These are phyloP conservation scores for Palythoa caribaeorum DNA, from an alignment of 92 coral and sea anemone genomes.

Conservation along the genomic window DNA sequence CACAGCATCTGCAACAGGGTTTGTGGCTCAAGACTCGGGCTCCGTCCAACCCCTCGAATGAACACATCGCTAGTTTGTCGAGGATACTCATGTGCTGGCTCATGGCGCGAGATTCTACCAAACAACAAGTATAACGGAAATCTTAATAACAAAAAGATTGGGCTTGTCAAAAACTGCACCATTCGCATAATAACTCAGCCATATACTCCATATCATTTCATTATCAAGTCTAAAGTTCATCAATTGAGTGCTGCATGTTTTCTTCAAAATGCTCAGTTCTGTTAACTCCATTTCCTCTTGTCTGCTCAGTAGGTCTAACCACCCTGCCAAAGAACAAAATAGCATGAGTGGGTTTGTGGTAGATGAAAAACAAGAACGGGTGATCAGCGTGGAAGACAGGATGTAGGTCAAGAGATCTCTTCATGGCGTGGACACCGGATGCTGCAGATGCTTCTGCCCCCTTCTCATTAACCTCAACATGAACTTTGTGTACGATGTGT, in stretches of 20 bases:
- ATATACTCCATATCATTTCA: neutral
- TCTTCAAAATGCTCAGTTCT: conserved; percentile 29
- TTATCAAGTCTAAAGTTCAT: conserved; percentile 9
- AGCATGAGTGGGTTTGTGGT: conserved; percentile 69
- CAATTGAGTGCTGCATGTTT: neutral
- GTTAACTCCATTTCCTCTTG: neutral
- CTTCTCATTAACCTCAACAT: conserved; percentile 77
- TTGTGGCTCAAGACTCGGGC: too few relatives aligned
- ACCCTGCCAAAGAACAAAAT: conserved; percentile 83
- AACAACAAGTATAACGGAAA: too few relatives aligned
- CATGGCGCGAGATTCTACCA: too few relatives aligned
- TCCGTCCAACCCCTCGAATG: too few relatives aligned
- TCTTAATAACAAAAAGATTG: too few relatives aligned
- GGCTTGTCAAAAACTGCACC: too few relatives aligned
- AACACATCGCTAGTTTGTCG: too few relatives aligned
- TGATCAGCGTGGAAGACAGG: conserved; percentile 87
- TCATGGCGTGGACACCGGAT: conserved; percentile 69
- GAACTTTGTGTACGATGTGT: conserved; percentile 80
- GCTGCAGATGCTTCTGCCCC: conserved; percentile 96
- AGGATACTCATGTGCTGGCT: too few relatives aligned
- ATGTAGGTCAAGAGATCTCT: conserved; percentile 75
- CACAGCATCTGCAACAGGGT: too few relatives aligned
- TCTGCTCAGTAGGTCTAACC: conserved; percentile 35
- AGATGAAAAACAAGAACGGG: conserved; percentile 86
- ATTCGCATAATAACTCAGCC: too few relatives aligned